Evolutionary conservation across 2,113 vertebrate species (phyloP), one percentile per base, ranked within the genome.

Genomic region (Tragelaphus strepsiceros): DNA sequence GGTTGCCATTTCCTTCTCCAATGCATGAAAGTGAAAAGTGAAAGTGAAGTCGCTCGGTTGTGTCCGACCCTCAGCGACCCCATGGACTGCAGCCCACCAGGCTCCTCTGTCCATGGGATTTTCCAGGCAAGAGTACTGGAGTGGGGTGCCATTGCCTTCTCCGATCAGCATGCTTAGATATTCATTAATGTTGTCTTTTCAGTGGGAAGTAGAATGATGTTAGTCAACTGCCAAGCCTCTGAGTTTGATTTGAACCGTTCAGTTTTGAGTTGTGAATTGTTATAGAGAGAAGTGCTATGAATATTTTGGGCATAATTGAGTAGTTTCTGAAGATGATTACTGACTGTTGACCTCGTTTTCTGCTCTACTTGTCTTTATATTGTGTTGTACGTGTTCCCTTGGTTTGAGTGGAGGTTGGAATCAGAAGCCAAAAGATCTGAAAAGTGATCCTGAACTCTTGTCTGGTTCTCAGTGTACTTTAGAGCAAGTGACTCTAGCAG

Each of bases 181-280:
- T 67, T 87, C 35, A 58, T 51, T 71, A 78, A 24, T 28, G 49
- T 91, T 90, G 43, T 39, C 7, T 90, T 84, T 80, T 59, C 39
- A 81, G 2, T 93, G 49, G 56, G 32, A 94, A 61, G 28, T 61
- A 53, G 51, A 43, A 7, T 9, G 89, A 95, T 74, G 9, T 59
- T 81, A 91, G 46, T 49, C 11, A 78, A 78, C 71, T 88, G 30
- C 4, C 51, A 61, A 51, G 61, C 49, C 30, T 88, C 82, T 59
- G 85, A 62, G 28, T 80, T 88, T 85, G 85, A 67, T 43, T 61
- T 83, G 71, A 89, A 59, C 6, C 1, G 21, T 88, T 90, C 54
- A 16, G n/a, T 78, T 97, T 96, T 90, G 62, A 92, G 71, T 71
- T 87, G n/a, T 80, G 71, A 85, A 67, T 95, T 96, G 53, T 78